Conservation (phyloP, 1,140 invertebrate species). For the Macrobrachium nipponense region DNA sequence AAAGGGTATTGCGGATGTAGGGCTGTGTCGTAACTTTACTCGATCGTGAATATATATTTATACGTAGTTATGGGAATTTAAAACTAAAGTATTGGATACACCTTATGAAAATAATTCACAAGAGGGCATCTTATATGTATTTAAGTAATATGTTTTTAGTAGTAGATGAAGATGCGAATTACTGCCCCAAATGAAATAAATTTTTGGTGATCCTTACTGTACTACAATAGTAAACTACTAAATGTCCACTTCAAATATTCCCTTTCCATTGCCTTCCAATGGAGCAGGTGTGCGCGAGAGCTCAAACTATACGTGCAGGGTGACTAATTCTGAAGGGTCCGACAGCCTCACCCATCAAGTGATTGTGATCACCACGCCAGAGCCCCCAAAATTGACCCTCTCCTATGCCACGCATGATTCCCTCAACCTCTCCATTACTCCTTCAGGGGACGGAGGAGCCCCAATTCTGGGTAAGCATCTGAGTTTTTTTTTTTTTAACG, state of each 20-base stretch:
- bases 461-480: constrained; percentile 49
- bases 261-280: background rate
- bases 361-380: constrained; percentile 33
- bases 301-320: constrained; percentile 38
- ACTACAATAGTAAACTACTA: no score
- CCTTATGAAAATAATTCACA: no score
- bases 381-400: constrained; percentile 51
- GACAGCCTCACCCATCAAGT: constrained; percentile 39
- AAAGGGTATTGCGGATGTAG: background rate
- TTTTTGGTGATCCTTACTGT: no score
- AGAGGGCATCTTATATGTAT: no score
- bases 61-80: no score
- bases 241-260: no score
- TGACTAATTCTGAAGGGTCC: constrained; percentile 17
- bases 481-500: background rate
- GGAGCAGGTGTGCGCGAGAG: background rate
- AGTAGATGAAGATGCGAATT: no score
- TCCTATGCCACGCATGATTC: constrained; percentile 52
- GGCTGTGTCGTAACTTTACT: background rate
- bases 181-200: no score
- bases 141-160: no score
- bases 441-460: constrained; percentile 51
- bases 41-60: no score
- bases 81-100: no score
- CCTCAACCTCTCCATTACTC: constrained; percentile 52